A percentile compares a stretch with the other conserved stretches of the same genome.
Evolutionary conservation across 2,888 invertebrate species (phyloP).

Genomic region (Orchesella flavescens): DNA sequence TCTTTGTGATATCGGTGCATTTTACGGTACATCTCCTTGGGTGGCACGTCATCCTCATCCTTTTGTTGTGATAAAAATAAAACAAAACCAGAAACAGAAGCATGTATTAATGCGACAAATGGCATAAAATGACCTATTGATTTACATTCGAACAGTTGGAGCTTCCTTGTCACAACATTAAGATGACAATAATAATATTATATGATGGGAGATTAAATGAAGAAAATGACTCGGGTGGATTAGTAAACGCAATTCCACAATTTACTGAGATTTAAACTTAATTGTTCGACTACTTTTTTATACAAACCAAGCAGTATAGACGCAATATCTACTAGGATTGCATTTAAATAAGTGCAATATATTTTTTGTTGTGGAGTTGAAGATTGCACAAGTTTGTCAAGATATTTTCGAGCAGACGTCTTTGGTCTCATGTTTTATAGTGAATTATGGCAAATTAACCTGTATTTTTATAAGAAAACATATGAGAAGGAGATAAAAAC

Average conservation of each 20-base stretch:
- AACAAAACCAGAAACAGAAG: not conserved
- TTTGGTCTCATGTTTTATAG: too few relatives aligned
- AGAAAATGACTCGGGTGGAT: not conserved
- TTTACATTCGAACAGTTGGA: slow-evolving; percentile 3
- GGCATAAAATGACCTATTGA: slow-evolving; percentile 2
- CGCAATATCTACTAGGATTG: not conserved
- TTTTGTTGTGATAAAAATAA: slow-evolving; percentile 3
- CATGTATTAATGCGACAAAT: not conserved
- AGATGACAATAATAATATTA: not conserved
- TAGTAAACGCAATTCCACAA: not conserved
- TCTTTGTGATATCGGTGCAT: not conserved
- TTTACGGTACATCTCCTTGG: slow-evolving; percentile 35
- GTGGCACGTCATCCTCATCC: slow-evolving; percentile 34
- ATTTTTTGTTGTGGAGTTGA: too few relatives aligned
- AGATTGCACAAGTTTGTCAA: too few relatives aligned
- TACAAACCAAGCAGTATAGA: too few relatives aligned
- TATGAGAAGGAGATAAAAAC: too few relatives aligned
- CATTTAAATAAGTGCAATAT: too few relatives aligned
- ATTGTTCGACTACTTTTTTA: too few relatives aligned
- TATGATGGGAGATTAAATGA: not conserved
- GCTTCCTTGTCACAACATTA: not conserved
- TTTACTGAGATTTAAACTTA: too few relatives aligned
- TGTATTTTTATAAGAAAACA: too few relatives aligned
- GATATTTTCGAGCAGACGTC: too few relatives aligned
- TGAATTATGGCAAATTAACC: too few relatives aligned